Evolutionary conservation across 1,140 invertebrate species (phyloP).

Genomic region (Grapholita molesta): DNA sequence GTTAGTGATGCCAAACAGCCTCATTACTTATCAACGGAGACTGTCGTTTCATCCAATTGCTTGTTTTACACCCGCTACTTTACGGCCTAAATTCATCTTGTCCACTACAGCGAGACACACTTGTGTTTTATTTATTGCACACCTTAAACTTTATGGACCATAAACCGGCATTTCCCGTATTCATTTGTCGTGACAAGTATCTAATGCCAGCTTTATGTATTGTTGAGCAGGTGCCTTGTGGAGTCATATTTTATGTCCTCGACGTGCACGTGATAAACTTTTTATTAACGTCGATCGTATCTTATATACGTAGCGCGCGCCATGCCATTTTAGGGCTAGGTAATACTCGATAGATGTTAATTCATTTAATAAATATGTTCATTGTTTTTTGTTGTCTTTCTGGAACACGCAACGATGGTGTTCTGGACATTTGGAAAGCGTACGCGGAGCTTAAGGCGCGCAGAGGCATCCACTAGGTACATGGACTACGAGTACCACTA

Average conservation of each 20-base stretch:
- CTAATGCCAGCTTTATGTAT: conserved; percentile 11
- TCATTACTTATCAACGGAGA: conserved; percentile 1
- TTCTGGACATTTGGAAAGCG: too few species aligned
- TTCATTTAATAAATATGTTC: too few species aligned
- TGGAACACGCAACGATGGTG: too few species aligned
- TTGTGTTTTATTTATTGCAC: conserved; percentile 16
- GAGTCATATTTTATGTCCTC: conserved; percentile 9
- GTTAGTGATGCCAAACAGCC: background rate
- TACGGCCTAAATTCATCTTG: conserved; percentile 13
- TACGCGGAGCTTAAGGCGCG: too few species aligned
- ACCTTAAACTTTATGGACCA: conserved; percentile 15
- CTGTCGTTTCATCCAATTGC: conserved; percentile 13
- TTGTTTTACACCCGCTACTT: conserved; percentile 7
- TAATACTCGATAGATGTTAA: too few species aligned
- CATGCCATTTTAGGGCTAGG: background rate
- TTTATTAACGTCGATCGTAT: conserved; percentile 2
- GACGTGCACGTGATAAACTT: conserved; percentile 11
- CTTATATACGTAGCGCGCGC: background rate
- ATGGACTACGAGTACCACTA: too few species aligned
- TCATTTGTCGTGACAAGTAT: conserved; percentile 13
- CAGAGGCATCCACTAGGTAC: too few species aligned
- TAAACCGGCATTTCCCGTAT: conserved; percentile 7
- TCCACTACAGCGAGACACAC: conserved; percentile 9
- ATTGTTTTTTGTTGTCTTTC: too few species aligned
- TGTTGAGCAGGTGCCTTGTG: conserved; percentile 11